Evolutionary conservation across 2,797 vertebrate genomes (phyloP), one percentile per base, ranked within the genome.

Genomic region (Lacerta viridis): DNA sequence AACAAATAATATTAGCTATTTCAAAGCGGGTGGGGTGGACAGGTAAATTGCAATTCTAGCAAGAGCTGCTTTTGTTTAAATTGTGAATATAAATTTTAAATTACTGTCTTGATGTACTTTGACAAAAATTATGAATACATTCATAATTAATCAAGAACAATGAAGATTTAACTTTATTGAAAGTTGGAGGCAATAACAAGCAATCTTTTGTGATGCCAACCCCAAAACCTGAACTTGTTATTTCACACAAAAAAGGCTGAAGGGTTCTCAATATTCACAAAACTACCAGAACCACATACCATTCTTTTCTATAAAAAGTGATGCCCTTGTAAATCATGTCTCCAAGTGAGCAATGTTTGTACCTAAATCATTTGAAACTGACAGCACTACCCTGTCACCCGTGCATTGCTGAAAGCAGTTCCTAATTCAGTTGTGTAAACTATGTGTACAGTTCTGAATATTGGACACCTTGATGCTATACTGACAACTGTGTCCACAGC

Each of bases 291-390:
- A 25, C 36, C 10, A 80, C 1, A 61, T 39, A 43, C 33, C 27
- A 36, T 74, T 18, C 7, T 64, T 66, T 43, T 41, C 18, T 64
- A 74, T n/a, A 78, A 81, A 87, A 87, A 72, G 46, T 4, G 17
- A 27, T 82, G 72, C 59, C 55, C 5, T 39, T 80, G 46, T 82
- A 7, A 75, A 81, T 43, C 36, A 74, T 74, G 18, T 61, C 39
- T 74, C 27, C 71, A 87, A 87, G 27, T 81, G 20, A 74, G 71
- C 69, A 87, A 41, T 66, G 6, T 66, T 68, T 83, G 17, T 68
- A 36, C 17, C 20, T 27, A 76, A 39, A 76, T 64, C 4, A 43
- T 2, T 74, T 43, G 15, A 85, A n/a, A 15, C 41, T 36, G 15
- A 77, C 64, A 83, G 59, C n/a, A 76, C 15, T 68, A 29, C 4